Percentiles rank a stretch among this genome's conserved stretches.
phyloP scores from a whole-genome alignment of 2,888 invertebrate genomes.

The Acheta domesticus region DNA sequence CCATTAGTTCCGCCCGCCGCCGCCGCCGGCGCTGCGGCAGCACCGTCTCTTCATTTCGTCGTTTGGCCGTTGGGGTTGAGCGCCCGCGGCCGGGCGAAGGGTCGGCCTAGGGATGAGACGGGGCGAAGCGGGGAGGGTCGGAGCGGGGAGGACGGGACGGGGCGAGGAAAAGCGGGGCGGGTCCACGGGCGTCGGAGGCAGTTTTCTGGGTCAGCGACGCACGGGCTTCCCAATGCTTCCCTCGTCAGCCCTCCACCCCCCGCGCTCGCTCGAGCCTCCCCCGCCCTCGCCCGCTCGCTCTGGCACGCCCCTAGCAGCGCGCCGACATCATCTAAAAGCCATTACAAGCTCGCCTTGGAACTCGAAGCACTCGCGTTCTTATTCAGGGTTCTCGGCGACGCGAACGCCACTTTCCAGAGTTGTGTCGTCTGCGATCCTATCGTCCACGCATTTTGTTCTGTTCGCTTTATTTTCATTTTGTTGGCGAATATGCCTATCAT shows the following conservation, averaged over 20 bases:
- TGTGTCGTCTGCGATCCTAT: too few relatives aligned
- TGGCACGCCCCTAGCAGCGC: not conserved
- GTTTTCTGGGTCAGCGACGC: slow-evolving; percentile 10
- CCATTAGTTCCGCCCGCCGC: too few relatives aligned
- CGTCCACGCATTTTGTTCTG: too few relatives aligned
- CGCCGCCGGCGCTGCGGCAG: too few relatives aligned
- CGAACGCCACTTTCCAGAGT: too few relatives aligned
- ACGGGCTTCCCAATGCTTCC: not conserved
- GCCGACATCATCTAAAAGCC: slow-evolving; percentile 4
- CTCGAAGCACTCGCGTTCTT: not conserved
- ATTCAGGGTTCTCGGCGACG: not conserved
- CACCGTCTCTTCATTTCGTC: not conserved
- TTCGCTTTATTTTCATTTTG: too few relatives aligned
- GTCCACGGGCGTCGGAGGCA: not conserved
- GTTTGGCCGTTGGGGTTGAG: not conserved
- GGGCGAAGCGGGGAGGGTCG: not conserved
- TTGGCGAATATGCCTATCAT: too few relatives aligned
- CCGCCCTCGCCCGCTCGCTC: not conserved
- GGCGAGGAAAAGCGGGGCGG: not conserved
- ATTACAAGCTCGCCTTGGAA: slow-evolving; percentile 1
- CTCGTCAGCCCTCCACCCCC: not conserved
- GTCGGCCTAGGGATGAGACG: not conserved
- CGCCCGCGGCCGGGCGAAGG: not conserved
- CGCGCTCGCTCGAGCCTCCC: not conserved
- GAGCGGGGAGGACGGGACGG: not conserved